These are phyloP conservation scores for Notothenia rossii DNA, from an alignment of 2,113 vertebrate species.

Conservation along the genomic window DNA sequence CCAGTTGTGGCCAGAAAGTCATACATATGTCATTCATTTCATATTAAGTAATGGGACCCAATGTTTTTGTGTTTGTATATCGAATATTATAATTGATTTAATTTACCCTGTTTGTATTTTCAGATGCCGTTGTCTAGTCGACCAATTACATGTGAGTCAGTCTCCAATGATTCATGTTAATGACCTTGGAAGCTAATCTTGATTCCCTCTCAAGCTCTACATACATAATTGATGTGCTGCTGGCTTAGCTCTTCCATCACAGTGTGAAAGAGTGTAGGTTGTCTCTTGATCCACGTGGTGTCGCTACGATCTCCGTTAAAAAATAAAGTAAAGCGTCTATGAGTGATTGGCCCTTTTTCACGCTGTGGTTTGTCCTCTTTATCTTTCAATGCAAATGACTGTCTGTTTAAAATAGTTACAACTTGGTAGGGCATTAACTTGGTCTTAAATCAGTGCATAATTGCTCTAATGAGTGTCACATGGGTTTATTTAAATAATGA, in stretches of 20 bases:
- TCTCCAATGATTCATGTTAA: slow-evolving; percentile 29
- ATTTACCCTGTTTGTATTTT: not conserved
- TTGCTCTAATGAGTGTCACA: too few species aligned
- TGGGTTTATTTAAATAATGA: too few species aligned
- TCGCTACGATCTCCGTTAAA: slow-evolving; percentile 14
- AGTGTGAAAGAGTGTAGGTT: slow-evolving; percentile 74
- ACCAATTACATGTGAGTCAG: slow-evolving; percentile 11
- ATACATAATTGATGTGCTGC: slow-evolving; percentile 49
- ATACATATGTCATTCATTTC: not conserved
- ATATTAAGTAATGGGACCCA: not conserved
- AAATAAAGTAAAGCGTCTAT: not conserved
- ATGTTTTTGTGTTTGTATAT: not conserved
- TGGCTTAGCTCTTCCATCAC: not conserved
- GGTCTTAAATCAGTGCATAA: too few species aligned
- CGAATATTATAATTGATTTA: not conserved
- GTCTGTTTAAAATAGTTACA: too few species aligned
- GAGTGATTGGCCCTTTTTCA: too few species aligned
- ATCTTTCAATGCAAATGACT: too few species aligned
- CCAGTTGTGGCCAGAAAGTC: not conserved
- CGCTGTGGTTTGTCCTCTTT: too few species aligned
- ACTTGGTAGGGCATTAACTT: too few species aligned
- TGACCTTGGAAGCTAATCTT: slow-evolving; percentile 37
- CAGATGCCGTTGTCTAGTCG: not conserved
- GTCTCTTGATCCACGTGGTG: slow-evolving; percentile 36
- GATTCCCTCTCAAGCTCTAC: slow-evolving; percentile 46